Evolutionary conservation across 2,797 vertebrate species (phyloP).

Genomic region (Urophycis tenuis): DNA sequence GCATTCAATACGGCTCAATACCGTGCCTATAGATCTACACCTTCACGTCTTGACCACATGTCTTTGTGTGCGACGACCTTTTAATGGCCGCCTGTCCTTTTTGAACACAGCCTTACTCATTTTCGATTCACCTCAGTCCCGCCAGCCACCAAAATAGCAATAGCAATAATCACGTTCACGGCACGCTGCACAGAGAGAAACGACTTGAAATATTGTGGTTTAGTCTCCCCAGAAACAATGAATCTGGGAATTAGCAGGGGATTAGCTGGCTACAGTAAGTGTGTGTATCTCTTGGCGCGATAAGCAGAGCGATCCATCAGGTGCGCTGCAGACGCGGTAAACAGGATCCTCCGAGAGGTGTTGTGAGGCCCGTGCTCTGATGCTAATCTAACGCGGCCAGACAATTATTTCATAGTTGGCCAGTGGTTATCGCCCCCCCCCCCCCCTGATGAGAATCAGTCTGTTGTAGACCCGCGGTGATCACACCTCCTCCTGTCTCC

Average conservation of each 20-base stretch:
- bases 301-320: not conserved
- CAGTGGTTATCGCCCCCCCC: not conserved
- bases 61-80: not conserved
- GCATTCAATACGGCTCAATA: not conserved
- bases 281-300: not conserved
- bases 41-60: not conserved
- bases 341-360: not conserved
- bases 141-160: not conserved
- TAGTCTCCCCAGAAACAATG: not conserved
- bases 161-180: not conserved
- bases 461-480: no score
- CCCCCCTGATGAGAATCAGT: not conserved
- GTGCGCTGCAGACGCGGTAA: not conserved
- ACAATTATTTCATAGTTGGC: not conserved
- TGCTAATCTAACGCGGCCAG: not conserved
- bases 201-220: not conserved
- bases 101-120: not conserved
- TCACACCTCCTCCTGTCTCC: not conserved
- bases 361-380: not conserved
- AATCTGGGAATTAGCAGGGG: not conserved
- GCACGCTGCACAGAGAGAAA: not conserved
- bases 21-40: not conserved
- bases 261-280: not conserved
- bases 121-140: not conserved
- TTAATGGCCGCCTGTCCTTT: not conserved